Evolutionary conservation across 2,888 invertebrate genomes (phyloP).

Genomic region (Phlogophora meticulosa): DNA sequence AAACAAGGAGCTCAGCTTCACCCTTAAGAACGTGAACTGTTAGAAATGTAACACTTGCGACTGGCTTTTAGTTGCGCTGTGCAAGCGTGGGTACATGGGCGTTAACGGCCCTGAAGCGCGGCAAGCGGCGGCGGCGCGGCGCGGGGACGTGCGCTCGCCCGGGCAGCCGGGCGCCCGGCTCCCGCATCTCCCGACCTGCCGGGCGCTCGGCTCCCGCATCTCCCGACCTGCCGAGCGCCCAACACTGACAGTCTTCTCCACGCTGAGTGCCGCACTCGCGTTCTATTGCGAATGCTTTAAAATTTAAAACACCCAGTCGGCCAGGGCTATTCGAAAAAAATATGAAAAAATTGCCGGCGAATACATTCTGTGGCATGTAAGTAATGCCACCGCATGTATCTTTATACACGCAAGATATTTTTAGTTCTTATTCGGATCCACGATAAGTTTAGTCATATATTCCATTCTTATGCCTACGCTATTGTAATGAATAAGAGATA

Average conservation of each 20-base stretch:
- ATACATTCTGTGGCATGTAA: conserved; percentile 48
- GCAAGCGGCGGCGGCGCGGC: conserved; percentile 15
- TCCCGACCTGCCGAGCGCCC: conserved; percentile 21
- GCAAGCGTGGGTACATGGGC: conserved; percentile 39
- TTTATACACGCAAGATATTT: conserved; percentile 20
- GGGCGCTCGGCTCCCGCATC: conserved; percentile 16
- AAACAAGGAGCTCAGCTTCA: conserved; percentile 58
- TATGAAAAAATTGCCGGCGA: conserved; percentile 34
- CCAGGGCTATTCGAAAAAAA: conserved; percentile 42
- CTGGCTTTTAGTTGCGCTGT: conserved; percentile 66
- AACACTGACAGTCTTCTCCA: conserved; percentile 39
- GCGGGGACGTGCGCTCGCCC: conserved; percentile 25
- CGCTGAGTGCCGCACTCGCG: conserved; percentile 58
- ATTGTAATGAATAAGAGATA: conserved; percentile 42
- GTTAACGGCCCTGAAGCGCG: conserved; percentile 34
- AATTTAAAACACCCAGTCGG: conserved; percentile 60
- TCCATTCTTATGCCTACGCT: conserved; percentile 31
- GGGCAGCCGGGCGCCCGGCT: conserved; percentile 12
- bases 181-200: conserved; percentile 19
- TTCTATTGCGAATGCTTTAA: conserved; percentile 61
- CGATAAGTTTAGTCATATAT: conserved; percentile 37
- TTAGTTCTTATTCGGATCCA: conserved; percentile 31
- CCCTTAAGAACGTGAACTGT: conserved; percentile 63
- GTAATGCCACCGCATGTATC: conserved; percentile 31
- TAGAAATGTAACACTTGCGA: conserved; percentile 75